A percentile compares a stretch with the other conserved stretches of the same genome.
Evolutionary conservation across 2,797 vertebrate genomes (phyloP).

Genomic region (Platalea minor): DNA sequence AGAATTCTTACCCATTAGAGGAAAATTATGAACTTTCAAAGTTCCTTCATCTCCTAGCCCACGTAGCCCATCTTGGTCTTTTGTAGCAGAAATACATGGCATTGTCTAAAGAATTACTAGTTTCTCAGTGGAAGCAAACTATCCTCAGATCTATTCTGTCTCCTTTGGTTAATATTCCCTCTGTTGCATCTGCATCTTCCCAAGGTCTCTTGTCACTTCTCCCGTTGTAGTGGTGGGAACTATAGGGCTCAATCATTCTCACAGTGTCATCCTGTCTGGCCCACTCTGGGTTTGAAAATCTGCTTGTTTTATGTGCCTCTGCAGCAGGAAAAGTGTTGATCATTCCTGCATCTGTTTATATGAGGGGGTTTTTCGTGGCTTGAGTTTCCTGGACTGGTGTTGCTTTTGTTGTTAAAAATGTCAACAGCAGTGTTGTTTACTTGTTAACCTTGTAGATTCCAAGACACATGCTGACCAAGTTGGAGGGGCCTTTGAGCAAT

Average conservation of each 20-base stretch:
- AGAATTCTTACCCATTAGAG: neutral
- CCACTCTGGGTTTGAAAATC: conserved; percentile 45
- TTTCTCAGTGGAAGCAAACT: neutral
- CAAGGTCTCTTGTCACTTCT: conserved; percentile 1
- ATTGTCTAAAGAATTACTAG: neutral
- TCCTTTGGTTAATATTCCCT: neutral
- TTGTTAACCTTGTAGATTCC: conserved; percentile 42
- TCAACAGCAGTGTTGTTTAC: conserved; percentile 51
- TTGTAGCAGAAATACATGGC: neutral
- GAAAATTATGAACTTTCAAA: neutral
- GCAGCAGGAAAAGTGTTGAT: conserved; percentile 69
- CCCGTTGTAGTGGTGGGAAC: conserved; percentile 29
- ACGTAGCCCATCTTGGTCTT: neutral
- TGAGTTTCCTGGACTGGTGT: conserved; percentile 56
- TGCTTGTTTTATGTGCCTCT: conserved; percentile 63
- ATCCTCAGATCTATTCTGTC: neutral
- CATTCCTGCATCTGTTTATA: conserved; percentile 69
- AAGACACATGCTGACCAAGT: neutral
- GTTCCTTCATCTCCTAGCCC: neutral
- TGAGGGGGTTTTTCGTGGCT: neutral
- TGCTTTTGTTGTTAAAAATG: conserved; percentile 68
- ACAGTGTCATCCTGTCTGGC: conserved; percentile 67
- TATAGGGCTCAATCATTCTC: conserved; percentile 47
- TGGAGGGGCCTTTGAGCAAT: neutral
- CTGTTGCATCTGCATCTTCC: conserved; percentile 12